A percentile compares a stretch with the other conserved stretches of the same genome.
Evolutionary conservation across 1,140 invertebrate genomes (phyloP).

Genomic region (Pogonomyrmex barbatus): DNA sequence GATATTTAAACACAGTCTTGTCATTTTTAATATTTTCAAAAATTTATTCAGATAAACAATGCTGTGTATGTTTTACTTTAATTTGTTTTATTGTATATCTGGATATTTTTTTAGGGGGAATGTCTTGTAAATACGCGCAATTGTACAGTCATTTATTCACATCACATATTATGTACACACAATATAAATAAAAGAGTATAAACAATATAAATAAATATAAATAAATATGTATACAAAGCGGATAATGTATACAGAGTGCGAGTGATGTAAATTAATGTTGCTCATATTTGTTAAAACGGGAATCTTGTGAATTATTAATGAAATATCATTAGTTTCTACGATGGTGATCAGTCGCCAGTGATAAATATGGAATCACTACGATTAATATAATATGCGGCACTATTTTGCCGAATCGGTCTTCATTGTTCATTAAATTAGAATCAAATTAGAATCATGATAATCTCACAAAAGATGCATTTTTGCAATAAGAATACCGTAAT

Average conservation of each 20-base stretch:
- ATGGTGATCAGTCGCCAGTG: slow-evolving; percentile 40
- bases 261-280: slow-evolving; percentile 75
- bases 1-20: too few relatives aligned
- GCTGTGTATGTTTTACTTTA: neutral
- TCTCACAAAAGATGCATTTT: slow-evolving; percentile 12
- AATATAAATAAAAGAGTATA: slow-evolving; percentile 70
- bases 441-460: neutral
- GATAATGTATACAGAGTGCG: slow-evolving; percentile 60
- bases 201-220: slow-evolving; percentile 68
- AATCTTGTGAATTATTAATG: slow-evolving; percentile 57
- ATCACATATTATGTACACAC: slow-evolving; percentile 62
- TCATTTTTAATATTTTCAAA: neutral
- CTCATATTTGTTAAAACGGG: slow-evolving; percentile 75
- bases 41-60: neutral
- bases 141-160: slow-evolving; percentile 62
- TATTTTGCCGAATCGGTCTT: slow-evolving; percentile 44
- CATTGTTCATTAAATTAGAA: slow-evolving; percentile 27
- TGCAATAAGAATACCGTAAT: neutral
- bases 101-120: slow-evolving; percentile 31
- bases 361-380: slow-evolving; percentile 39
- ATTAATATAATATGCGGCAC: slow-evolving; percentile 26
- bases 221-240: slow-evolving; percentile 43
- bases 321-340: slow-evolving; percentile 63
- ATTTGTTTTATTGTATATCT: neutral
- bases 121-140: slow-evolving; percentile 68